These are phyloP conservation scores for Dolichallabes microphthalmus DNA, from an alignment of 2,113 vertebrate genomes.

Conservation along the genomic window DNA sequence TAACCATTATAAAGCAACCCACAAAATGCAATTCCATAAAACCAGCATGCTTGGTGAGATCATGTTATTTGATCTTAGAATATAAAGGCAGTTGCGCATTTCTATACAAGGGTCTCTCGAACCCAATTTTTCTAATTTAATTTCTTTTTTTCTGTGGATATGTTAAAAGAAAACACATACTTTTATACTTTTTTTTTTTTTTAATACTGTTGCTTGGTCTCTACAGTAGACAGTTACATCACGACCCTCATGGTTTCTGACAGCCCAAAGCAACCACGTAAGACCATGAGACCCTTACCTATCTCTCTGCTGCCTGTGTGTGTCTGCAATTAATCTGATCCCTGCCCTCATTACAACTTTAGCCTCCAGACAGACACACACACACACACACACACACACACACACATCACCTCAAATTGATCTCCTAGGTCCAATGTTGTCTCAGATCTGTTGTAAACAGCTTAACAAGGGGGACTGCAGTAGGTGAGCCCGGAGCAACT, in stretches of 20 bases:
- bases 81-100: background rate
- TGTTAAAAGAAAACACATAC: background rate
- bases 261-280: constrained; percentile 52
- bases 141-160: too few species aligned
- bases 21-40: constrained; percentile 1
- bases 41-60: background rate
- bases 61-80: background rate
- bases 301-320: constrained; percentile 39
- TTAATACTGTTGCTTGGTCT: constrained; percentile 4
- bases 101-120: background rate
- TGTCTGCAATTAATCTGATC: constrained; percentile 65
- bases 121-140: background rate
- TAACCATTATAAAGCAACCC: background rate
- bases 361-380: constrained; percentile 59
- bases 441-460: constrained; percentile 34
- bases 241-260: constrained; percentile 38
- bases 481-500: constrained; percentile 25
- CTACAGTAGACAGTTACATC: constrained; percentile 45
- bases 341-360: constrained; percentile 33
- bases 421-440: constrained; percentile 65
- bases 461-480: constrained; percentile 16
- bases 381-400: constrained; percentile 20
- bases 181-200: constrained; percentile 1
- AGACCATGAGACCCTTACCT: constrained; percentile 40
- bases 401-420: constrained; percentile 61